Evolutionary conservation across 2,113 vertebrate genomes (phyloP).

Genomic region (Podiceps cristatus): DNA sequence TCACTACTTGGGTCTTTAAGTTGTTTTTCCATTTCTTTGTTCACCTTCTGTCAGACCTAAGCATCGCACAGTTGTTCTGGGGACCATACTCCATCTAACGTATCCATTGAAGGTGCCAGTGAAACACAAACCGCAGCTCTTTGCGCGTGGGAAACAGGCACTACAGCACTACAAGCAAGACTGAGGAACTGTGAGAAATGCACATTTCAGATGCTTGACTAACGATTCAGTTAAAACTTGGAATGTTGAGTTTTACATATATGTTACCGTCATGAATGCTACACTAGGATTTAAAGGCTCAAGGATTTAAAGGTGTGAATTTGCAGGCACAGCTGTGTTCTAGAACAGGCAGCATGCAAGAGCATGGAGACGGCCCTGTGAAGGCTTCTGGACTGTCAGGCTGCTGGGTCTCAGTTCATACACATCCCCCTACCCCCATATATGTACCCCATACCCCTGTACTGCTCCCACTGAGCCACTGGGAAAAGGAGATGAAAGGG

Average conservation of each 20-base stretch:
- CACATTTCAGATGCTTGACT: background rate
- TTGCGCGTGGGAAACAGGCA: background rate
- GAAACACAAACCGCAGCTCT: background rate
- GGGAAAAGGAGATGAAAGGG: background rate
- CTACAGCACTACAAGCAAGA: background rate
- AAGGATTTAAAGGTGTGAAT: background rate
- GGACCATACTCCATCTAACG: background rate
- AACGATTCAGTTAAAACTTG: background rate
- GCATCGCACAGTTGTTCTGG: fast-evolving
- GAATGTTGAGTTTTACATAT: background rate
- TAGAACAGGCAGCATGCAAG: background rate
- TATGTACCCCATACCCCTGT: background rate
- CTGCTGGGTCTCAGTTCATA: background rate
- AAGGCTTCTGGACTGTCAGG: background rate
- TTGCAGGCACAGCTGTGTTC: background rate
- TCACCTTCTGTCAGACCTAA: background rate
- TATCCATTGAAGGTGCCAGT: fast-evolving
- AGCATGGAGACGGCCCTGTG: fast-evolving
- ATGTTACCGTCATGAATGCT: background rate
- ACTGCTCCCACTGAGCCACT: background rate
- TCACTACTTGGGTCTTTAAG: background rate
- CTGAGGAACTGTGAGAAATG: background rate
- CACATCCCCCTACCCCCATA: too few species aligned
- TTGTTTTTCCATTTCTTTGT: background rate
- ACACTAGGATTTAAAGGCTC: background rate